Base-by-base conservation (phyloP, 2,888 invertebrate genomes). In the Tetheella fluctuosa region DNA sequence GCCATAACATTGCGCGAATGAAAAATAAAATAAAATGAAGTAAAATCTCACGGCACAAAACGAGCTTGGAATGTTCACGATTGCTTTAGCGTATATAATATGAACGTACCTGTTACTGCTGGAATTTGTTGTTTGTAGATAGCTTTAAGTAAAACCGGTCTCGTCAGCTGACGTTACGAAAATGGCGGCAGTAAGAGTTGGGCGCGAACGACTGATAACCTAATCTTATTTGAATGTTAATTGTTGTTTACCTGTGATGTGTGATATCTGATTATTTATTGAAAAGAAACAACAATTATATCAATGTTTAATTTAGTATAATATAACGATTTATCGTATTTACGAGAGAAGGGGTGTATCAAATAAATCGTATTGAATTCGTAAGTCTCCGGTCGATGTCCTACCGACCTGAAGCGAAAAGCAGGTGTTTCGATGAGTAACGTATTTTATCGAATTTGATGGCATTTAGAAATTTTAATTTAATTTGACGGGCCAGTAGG, bases 101-200 rank as follows among this genome's bases (percentile, higher is more conserved):
- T 65, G 64, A 70, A 79, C 81, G 66, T 88, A 90, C 90, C 88
- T 89, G 88, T 84, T 78, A 74, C 34, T 55, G 71, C 80, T 79
- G 89, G 89, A 86, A 90, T 90, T 84, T 76, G 81, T 84, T 74
- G 74, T 73, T 77, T 71, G 34, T 34, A 34, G 71, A 69, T 61
- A 57, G 74, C 20, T 48, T 71, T 76, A 77, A 76, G 76, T 74
- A 73, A 74, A 87, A 91, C 91, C 89, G 91, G 91, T 91, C 80
- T 62, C 67, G 79, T 85, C 90, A 90, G 90, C 90, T 89, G 91
- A 84, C 86, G 80, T 71, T 63, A 71, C 77, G 76, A 81, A 88
- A 84, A 84, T 83, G 89, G 86, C 84, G 81, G 81, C 74, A 39
- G 69, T 48, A 13, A 48, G 55, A 39, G 63, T 61, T 71, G 67